Evolutionary conservation across 2,797 vertebrate species (phyloP), one percentile per base, ranked within the genome.

Genomic region (Decapterus maruadsi): DNA sequence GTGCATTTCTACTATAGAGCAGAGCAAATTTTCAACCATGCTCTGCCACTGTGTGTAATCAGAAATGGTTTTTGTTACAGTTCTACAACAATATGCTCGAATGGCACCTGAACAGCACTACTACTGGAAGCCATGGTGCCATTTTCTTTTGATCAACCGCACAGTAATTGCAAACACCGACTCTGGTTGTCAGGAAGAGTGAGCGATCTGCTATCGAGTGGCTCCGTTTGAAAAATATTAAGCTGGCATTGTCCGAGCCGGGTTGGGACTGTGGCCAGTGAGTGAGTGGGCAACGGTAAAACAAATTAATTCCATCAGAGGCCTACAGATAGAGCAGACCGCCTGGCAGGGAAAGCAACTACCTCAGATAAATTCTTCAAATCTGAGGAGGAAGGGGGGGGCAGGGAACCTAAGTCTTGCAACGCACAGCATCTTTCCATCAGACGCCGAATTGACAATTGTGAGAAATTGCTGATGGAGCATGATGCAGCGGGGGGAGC

Each of bases 391-490:
- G n/a, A n/a, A n/a, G n/a, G n/a, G n/a, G n/a, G n/a, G 9, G 9
- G 51, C 56, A 57, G 72, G 58, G 51, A 64, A 57, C 48, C 20
- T 13, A 26, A 80, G 67, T 61, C 42, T 38, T 79, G 74, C 48
- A 11, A 38, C 22, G 77, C 57, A 38, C 75, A 86, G 78, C 78
- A 62, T 80, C 76, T 77, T 79, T 71, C 66, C 70, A 66, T 75
- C 80, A 69, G 58, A 83, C 29, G 57, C 55, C 6, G 14, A 75
- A 80, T 19, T 55, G 66, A 73, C 31, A 70, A 48, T 26, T 22
- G 4, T 19, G n/a, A 76, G 38, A 76, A 84, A 78, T 1, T 6
- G 75, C 75, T 80, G 85, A 88, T 8, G 5, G 34, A 16, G 82
- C 71, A 77, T 14, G 72, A 86, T 68, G 77, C 62, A 42, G 48